Percentiles rank a stretch among this genome's conserved stretches.
Evolutionary conservation across 2,113 vertebrate species (phyloP).

Genomic region (Galemys pyrenaicus): DNA sequence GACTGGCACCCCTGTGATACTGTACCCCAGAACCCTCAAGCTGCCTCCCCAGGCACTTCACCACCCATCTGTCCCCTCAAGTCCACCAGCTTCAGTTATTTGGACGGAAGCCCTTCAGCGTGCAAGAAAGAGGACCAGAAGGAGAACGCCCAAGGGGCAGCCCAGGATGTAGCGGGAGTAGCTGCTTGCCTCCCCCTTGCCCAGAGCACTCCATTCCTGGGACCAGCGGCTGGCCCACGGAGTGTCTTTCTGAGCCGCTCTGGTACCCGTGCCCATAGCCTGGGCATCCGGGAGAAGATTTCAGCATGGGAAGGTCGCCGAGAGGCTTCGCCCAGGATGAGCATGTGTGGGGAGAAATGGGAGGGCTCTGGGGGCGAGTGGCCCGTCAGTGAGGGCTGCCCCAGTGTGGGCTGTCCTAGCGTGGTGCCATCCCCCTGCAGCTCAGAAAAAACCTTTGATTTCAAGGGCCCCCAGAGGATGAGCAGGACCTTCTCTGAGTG

Average conservation of each 20-base stretch:
- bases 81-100: slow-evolving; percentile 90
- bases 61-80: slow-evolving; percentile 86
- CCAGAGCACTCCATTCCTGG: slow-evolving; percentile 90
- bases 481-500: slow-evolving; percentile 97
- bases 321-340: slow-evolving; percentile 90
- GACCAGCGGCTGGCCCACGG: slow-evolving; percentile 84
- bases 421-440: slow-evolving; percentile 94
- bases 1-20: slow-evolving; percentile 86
- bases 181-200: slow-evolving; percentile 83
- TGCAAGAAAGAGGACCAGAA: slow-evolving; percentile 87
- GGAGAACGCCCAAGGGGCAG: slow-evolving; percentile 81
- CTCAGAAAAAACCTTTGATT: slow-evolving; percentile 94
- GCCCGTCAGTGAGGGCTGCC: slow-evolving; percentile 92
- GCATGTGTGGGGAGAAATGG: slow-evolving; percentile 91
- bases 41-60: slow-evolving; percentile 82
- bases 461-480: slow-evolving; percentile 95
- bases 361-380: slow-evolving; percentile 87
- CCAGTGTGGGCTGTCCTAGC: slow-evolving; percentile 94
- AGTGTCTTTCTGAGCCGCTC: slow-evolving; percentile 88
- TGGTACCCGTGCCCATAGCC: slow-evolving; percentile 85
- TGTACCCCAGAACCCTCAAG: slow-evolving; percentile 83
- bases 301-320: slow-evolving; percentile 97
- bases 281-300: slow-evolving; percentile 95
- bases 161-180: slow-evolving; percentile 82
- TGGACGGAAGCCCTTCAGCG: slow-evolving; percentile 92